Evolutionary conservation across 2,888 invertebrate genomes (phyloP).

Genomic region (Lochmaea capreae): DNA sequence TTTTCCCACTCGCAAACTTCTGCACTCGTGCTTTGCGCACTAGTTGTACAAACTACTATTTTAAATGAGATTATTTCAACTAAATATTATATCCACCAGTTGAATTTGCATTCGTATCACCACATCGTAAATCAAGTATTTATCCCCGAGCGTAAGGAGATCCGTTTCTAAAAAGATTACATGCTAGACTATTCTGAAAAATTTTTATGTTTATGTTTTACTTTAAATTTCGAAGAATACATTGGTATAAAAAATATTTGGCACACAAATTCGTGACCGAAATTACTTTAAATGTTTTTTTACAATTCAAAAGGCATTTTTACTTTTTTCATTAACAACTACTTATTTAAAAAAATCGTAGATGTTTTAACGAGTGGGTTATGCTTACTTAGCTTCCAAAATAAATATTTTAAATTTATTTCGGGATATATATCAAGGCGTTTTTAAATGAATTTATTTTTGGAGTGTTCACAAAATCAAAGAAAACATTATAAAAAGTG

Average conservation of each 20-base stretch:
- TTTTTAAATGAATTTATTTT: constrained; percentile 6
- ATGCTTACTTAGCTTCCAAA: neutral
- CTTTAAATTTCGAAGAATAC: no score
- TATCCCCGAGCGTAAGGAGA: no score
- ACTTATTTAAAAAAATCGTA: neutral
- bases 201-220: no score
- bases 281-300: neutral
- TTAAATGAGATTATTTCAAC: no score
- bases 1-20: no score
- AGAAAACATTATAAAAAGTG: neutral
- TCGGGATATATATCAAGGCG: neutral
- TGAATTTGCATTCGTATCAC: no score
- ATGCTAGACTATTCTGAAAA: no score
- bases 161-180: no score
- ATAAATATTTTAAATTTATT: constrained; percentile 8
- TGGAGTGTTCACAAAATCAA: neutral
- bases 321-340: neutral
- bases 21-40: no score
- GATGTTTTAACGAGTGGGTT: neutral
- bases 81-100: no score
- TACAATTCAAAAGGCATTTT: neutral
- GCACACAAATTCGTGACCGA: neutral
- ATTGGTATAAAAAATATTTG: constrained; percentile 1
- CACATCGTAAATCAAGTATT: no score
- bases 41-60: no score